A percentile compares a stretch with the other conserved stretches of the same genome.
Evolutionary conservation across 2,797 vertebrate genomes (phyloP).

Genomic region (Nasua narica): DNA sequence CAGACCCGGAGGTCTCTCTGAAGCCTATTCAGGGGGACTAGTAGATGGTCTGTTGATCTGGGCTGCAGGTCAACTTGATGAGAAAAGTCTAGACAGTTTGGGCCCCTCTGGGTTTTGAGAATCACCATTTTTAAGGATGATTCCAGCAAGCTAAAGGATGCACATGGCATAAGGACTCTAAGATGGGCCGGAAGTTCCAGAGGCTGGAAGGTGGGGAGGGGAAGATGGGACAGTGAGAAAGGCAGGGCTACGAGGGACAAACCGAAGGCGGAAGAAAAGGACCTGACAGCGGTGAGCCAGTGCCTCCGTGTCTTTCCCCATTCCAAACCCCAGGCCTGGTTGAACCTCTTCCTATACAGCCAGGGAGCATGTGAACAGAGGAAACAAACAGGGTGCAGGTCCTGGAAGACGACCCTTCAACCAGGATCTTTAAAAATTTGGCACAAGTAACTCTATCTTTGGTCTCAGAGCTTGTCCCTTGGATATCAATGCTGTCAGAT

Average conservation of each 20-base stretch:
- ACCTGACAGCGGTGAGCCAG: neutral
- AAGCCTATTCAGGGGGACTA: neutral
- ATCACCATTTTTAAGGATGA: neutral
- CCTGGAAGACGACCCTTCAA: neutral
- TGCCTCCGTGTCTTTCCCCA: neutral
- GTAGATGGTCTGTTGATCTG: neutral
- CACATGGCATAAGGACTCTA: neutral
- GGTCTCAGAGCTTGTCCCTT: neutral
- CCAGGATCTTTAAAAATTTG: neutral
- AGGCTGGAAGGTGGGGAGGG: neutral
- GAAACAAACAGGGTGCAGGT: neutral
- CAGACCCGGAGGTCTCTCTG: neutral
- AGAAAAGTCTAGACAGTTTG: neutral
- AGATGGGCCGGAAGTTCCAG: neutral
- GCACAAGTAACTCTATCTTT: neutral
- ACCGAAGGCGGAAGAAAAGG: neutral
- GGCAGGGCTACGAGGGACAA: neutral
- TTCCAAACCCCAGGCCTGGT: neutral
- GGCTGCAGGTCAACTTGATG: neutral
- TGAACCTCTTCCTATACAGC: too few species aligned
- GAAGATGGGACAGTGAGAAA: neutral
- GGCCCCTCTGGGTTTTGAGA: neutral
- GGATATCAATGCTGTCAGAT: neutral
- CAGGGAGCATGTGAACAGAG: neutral
- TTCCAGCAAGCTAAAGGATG: neutral